Evolutionary conservation across 2,113 vertebrate genomes (phyloP).

Genomic region (Phyllopteryx taeniolatus): DNA sequence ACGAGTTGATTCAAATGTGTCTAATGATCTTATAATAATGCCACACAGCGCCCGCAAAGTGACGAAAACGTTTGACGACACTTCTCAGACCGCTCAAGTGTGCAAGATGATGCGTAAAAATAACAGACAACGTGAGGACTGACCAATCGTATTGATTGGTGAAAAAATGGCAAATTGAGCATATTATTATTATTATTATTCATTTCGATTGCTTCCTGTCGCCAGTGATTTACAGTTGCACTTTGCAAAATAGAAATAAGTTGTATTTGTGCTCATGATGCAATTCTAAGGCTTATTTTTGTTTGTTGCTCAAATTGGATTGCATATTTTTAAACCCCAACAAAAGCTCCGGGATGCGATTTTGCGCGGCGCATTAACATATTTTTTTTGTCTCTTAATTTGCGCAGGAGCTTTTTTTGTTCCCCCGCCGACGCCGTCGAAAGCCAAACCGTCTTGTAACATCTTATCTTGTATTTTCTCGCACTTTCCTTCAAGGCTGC

Average conservation of each 20-base stretch:
- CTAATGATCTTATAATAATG: slow-evolving; percentile 5
- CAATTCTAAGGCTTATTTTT: not conserved
- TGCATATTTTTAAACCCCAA: slow-evolving; percentile 37
- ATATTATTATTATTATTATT: no score
- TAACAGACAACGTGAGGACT: no score
- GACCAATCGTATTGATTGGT: no score
- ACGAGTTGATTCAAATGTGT: no score
- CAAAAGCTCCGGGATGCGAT: slow-evolving; percentile 29
- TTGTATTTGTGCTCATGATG: not conserved
- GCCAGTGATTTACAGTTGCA: not conserved
- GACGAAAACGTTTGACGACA: no score
- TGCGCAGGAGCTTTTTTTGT: slow-evolving; percentile 3
- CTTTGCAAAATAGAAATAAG: slow-evolving; percentile 7
- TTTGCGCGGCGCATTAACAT: slow-evolving; percentile 27
- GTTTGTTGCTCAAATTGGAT: slow-evolving; percentile 33
- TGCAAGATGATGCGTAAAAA: no score
- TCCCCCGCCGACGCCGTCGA: not conserved
- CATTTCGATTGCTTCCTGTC: no score
- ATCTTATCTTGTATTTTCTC: not conserved
- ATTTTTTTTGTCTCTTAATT: slow-evolving; percentile 31
- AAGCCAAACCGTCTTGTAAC: not conserved
- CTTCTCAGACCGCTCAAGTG: no score
- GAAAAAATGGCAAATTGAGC: no score
- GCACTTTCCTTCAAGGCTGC: not conserved
- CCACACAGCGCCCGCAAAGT: no score